Conservation (phyloP, 2,888 invertebrate species). For the Deilephila elpenor region DNA sequence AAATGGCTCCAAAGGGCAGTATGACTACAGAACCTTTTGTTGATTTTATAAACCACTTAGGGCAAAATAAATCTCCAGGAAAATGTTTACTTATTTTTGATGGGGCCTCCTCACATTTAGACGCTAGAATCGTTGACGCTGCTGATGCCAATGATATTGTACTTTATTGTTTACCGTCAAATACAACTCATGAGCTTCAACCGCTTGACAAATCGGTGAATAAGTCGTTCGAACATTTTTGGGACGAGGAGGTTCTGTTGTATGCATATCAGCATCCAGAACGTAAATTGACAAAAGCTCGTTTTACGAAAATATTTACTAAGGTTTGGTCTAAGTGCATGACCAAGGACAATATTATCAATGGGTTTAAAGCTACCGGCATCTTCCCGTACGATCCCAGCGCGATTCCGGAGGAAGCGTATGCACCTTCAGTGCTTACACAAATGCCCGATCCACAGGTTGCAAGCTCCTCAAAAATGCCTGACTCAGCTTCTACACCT, state of each 20-base stretch:
- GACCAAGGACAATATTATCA: constrained; percentile 30
- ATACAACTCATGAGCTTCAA: constrained; percentile 34
- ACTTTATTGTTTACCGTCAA: constrained; percentile 39
- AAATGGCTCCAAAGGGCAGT: constrained; percentile 42
- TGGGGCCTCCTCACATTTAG: constrained; percentile 39
- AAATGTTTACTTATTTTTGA: constrained; percentile 44
- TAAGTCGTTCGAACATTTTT: constrained; percentile 38
- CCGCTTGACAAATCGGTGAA: constrained; percentile 37
- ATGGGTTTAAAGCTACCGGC: constrained; percentile 31
- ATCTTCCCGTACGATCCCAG: constrained; percentile 17
- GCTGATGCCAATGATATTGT: constrained; percentile 37
- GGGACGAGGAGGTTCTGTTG: constrained; percentile 37
- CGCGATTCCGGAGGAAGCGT: too few species aligned
- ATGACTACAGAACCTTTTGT: constrained; percentile 37
- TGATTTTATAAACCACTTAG: constrained; percentile 39
- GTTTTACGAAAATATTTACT: constrained; percentile 31
- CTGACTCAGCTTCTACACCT: too few species aligned
- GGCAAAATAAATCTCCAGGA: constrained; percentile 36
- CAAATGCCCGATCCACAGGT: too few species aligned
- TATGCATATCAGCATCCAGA: constrained; percentile 31
- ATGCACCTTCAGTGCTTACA: too few species aligned
- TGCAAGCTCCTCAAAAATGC: too few species aligned
- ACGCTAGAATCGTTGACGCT: constrained; percentile 33
- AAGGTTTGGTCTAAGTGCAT: constrained; percentile 30
- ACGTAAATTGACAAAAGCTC: constrained; percentile 31